These are phyloP conservation scores for Drosophila leontia DNA, from an alignment of 1,140 invertebrate species.

Conservation along the genomic window DNA sequence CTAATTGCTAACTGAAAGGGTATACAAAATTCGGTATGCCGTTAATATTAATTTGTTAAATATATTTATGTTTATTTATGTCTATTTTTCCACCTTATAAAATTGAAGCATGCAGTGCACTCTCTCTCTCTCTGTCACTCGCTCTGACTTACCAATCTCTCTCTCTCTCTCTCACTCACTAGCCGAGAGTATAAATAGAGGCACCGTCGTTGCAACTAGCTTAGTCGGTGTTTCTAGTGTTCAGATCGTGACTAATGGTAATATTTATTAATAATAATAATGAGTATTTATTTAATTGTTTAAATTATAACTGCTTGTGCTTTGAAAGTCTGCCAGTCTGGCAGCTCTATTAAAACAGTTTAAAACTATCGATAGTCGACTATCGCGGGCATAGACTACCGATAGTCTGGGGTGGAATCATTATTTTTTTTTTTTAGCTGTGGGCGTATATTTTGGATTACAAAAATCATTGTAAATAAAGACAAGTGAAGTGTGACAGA, in stretches of 20 bases:
- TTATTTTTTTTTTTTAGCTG: too few species aligned
- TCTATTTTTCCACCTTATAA: too few species aligned
- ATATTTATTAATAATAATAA: too few species aligned
- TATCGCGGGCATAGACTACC: background rate
- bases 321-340: background rate
- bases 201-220: background rate
- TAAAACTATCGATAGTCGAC: background rate
- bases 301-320: too few species aligned
- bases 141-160: background rate
- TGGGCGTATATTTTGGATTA: constrained; percentile 13
- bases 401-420: constrained; percentile 1
- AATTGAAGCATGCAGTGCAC: too few species aligned
- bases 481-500: background rate
- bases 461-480: constrained; percentile 1
- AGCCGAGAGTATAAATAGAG: background rate
- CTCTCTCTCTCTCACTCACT: background rate
- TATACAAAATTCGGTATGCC: too few species aligned
- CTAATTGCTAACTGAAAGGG: too few species aligned
- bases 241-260: background rate
- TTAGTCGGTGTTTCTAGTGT: background rate
- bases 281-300: too few species aligned
- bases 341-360: too few species aligned
- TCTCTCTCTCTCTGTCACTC: too few species aligned
- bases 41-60: too few species aligned
- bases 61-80: too few species aligned